Conservation (phyloP, 2,888 invertebrate species). For the Drosophila ustulata region DNA sequence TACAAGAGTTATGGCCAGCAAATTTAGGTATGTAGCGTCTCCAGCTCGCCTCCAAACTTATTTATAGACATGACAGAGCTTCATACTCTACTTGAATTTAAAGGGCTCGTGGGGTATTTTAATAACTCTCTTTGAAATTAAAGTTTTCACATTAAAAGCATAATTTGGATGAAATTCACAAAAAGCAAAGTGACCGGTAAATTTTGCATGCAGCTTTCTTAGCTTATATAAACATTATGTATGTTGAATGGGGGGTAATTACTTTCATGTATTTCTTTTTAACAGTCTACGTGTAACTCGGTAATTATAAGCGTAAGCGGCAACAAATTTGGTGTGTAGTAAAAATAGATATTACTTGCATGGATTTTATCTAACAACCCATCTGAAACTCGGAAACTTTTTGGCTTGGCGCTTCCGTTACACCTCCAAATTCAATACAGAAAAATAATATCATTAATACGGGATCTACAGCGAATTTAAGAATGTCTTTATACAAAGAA, state of each 20-base stretch:
- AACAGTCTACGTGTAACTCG: background rate
- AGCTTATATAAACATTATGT: no score
- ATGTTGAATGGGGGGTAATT: no score
- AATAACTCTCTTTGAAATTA: background rate
- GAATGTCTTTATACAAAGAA: background rate
- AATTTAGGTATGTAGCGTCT: conserved; percentile 1
- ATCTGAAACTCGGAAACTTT: background rate
- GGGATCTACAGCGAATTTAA: background rate
- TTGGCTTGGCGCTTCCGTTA: background rate
- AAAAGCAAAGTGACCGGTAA: no score
- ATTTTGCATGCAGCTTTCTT: no score
- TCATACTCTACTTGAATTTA: background rate
- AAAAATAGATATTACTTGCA: background rate
- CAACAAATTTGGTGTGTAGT: background rate
- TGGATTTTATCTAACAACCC: no score
- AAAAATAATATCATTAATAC: background rate
- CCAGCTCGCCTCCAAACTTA: background rate
- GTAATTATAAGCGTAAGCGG: background rate
- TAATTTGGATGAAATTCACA: no score
- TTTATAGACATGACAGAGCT: conserved; percentile 14
- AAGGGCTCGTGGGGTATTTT: background rate
- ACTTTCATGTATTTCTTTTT: no score
- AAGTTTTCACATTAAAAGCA: background rate
- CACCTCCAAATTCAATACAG: background rate
- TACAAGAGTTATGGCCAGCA: conserved; percentile 10